phyloP scores from a whole-genome alignment of 2,888 invertebrate species.

The Deilephila elpenor region DNA sequence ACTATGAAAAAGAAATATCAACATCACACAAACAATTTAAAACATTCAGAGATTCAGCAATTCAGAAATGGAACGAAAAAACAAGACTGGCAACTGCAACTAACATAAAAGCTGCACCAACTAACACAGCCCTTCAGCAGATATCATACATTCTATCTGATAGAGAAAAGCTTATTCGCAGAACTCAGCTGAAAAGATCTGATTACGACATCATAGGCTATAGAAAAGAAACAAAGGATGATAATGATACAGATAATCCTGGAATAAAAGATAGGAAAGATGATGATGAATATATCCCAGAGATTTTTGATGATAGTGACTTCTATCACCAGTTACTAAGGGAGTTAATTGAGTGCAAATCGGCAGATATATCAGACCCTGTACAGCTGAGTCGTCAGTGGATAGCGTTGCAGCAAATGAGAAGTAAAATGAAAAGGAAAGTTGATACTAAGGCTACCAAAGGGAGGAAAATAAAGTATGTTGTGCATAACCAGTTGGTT shows the following conservation, averaged over 20 bases:
- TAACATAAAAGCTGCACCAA: slow-evolving; percentile 85
- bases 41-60: slow-evolving; percentile 90
- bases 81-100: slow-evolving; percentile 89
- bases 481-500: slow-evolving; percentile 92
- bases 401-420: slow-evolving; percentile 95
- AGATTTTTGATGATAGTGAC: slow-evolving; percentile 98
- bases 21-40: slow-evolving; percentile 85
- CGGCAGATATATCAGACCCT: slow-evolving; percentile 92
- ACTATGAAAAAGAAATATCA: slow-evolving; percentile 85
- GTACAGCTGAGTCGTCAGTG: slow-evolving; percentile 94
- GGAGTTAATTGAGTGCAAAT: slow-evolving; percentile 96
- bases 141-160: slow-evolving; percentile 94
- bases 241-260: slow-evolving; percentile 53
- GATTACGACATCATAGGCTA: slow-evolving; percentile 89
- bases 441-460: slow-evolving; percentile 97
- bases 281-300: slow-evolving; percentile 87
- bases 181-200: slow-evolving; percentile 92
- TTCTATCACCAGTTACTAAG: slow-evolving; percentile 97
- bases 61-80: slow-evolving; percentile 98
- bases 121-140: slow-evolving; percentile 89
- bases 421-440: slow-evolving; percentile 96
- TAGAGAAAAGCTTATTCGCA: slow-evolving; percentile 88
- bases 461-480: slow-evolving; percentile 95
- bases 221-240: slow-evolving; percentile 53
- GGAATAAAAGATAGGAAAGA: slow-evolving; percentile 64